These are phyloP conservation scores for Chiridota heheva DNA, from an alignment of 35 echinoderm and acorn worm genomes.

Conservation along the genomic window DNA sequence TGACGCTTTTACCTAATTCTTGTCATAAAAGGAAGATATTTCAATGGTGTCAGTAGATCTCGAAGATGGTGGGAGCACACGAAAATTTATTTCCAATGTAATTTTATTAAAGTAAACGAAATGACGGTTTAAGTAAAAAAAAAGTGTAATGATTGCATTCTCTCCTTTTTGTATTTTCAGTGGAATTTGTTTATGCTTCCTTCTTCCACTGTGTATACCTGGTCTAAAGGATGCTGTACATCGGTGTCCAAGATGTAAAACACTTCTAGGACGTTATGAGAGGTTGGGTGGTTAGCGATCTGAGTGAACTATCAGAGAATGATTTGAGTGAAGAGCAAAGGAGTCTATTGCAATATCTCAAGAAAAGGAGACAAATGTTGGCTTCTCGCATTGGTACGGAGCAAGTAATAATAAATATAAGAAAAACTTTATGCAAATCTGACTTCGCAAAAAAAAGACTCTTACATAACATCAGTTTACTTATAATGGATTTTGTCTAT, in stretches of 20 bases:
- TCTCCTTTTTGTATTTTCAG: too few relatives aligned
- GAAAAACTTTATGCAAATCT: not conserved
- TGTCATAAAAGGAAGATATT: too few relatives aligned
- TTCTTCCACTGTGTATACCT: constrained; percentile 42
- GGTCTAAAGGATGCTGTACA: constrained; percentile 42
- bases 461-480: not conserved
- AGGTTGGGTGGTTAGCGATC: constrained; percentile 20
- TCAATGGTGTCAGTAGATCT: too few relatives aligned
- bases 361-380: not conserved
- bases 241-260: constrained; percentile 64
- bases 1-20: too few relatives aligned
- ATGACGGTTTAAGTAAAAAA: too few relatives aligned
- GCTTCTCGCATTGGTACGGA: too few relatives aligned
- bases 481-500: not conserved
- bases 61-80: too few relatives aligned
- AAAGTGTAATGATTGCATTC: too few relatives aligned
- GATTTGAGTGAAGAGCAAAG: not conserved
- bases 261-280: constrained; percentile 46
- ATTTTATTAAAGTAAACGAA: too few relatives aligned
- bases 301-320: not conserved
- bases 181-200: constrained; percentile 28
- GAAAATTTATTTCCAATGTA: too few relatives aligned
- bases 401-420: not conserved
- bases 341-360: not conserved
- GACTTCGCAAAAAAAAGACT: too few relatives aligned